Evolutionary conservation across 1,140 invertebrate species (phyloP).

Genomic region (Apis cerana): DNA sequence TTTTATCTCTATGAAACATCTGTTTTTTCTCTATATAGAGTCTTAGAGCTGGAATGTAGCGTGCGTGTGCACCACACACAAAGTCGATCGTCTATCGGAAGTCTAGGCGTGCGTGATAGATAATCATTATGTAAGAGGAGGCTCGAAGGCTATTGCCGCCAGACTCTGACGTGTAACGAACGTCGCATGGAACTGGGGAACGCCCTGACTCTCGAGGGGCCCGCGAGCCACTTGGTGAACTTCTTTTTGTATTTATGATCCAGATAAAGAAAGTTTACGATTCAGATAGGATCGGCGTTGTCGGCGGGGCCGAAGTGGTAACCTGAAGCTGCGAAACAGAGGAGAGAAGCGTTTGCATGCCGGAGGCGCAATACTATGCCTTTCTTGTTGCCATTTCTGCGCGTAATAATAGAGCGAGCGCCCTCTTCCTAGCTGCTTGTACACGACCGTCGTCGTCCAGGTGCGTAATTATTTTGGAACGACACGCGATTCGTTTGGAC

Average conservation of each 20-base stretch:
- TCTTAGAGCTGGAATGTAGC: neutral
- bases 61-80: neutral
- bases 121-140: constrained; percentile 66
- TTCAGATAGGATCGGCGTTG: constrained; percentile 31
- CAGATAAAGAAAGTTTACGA: constrained; percentile 43
- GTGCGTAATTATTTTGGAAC: neutral
- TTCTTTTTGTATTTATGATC: constrained; percentile 40
- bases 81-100: constrained; percentile 55
- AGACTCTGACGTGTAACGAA: neutral
- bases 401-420: constrained; percentile 24
- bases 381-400: constrained; percentile 10
- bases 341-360: neutral
- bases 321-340: neutral
- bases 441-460: neutral
- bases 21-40: neutral
- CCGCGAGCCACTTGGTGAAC: constrained; percentile 1
- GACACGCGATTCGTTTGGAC: neutral
- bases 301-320: neutral
- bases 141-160: constrained; percentile 60
- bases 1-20: no score
- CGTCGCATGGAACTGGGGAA: constrained; percentile 10
- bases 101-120: constrained; percentile 62
- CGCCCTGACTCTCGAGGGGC: neutral
- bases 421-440: neutral
- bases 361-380: neutral